Percentiles rank a stretch among this genome's conserved stretches.
Conservation (phyloP, 2,113 vertebrate genomes). For the Craseonycteris thonglongyai region DNA sequence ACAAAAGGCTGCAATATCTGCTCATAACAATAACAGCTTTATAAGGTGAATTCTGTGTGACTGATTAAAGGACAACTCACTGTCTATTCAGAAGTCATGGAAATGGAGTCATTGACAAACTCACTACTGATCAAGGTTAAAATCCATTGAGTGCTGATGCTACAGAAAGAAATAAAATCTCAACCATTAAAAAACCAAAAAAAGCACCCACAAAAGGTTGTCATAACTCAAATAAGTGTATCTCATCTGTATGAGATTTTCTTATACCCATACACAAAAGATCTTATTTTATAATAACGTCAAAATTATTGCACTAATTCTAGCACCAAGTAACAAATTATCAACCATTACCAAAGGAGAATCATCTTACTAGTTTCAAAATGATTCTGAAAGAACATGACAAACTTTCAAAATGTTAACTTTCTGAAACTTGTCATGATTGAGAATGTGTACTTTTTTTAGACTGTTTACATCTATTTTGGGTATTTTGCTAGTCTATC, state of each 20-base stretch:
- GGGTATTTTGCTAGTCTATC: not conserved
- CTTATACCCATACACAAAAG: not conserved
- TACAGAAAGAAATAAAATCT: conserved; percentile 23
- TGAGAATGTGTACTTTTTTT: conserved; percentile 10
- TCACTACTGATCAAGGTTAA: conserved; percentile 13
- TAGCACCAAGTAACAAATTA: conserved; percentile 23
- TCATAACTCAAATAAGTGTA: not conserved
- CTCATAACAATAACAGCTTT: conserved; percentile 60
- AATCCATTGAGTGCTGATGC: not conserved
- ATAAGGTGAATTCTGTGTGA: conserved; percentile 45
- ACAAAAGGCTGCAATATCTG: conserved; percentile 53
- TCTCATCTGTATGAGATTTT: not conserved
- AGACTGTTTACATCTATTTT: not conserved
- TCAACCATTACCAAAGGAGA: not conserved
- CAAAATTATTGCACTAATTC: not conserved
- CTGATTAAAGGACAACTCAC: conserved; percentile 35
- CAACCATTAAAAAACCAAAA: conserved; percentile 13
- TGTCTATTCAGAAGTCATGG: conserved; percentile 38
- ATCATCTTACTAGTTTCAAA: not conserved
- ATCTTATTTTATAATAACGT: not conserved
- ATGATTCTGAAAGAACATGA: not conserved
- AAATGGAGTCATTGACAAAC: conserved; percentile 30
- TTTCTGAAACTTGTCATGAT: conserved; percentile 12
- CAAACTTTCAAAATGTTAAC: conserved; percentile 14
- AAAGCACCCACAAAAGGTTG: not conserved